These are phyloP conservation scores for Pygocentrus nattereri DNA, from an alignment of 2,797 vertebrate species.

Conservation along the genomic window DNA sequence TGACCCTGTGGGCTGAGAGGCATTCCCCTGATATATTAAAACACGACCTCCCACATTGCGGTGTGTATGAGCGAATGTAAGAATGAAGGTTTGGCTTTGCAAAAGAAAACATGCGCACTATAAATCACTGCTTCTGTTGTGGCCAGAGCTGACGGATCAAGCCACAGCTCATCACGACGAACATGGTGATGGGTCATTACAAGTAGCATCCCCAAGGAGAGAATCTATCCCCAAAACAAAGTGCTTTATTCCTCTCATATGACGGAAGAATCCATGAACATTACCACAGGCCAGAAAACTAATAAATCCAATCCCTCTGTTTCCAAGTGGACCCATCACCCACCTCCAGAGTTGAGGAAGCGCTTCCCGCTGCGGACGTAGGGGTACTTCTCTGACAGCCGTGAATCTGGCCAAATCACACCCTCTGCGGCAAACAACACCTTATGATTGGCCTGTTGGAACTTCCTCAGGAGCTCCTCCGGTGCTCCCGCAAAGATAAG, in stretches of 20 bases:
- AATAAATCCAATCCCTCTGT: conserved; percentile 6
- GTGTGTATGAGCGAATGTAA: not conserved
- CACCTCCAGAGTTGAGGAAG: conserved; percentile 97
- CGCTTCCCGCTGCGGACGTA: conserved; percentile 90
- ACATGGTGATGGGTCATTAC: not conserved
- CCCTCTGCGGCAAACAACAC: conserved; percentile 93
- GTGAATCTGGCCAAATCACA: conserved; percentile 93
- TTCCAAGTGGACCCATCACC: conserved; percentile 56
- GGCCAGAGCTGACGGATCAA: too few relatives aligned
- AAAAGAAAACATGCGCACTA: not conserved
- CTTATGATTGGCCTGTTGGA: conserved; percentile 90
- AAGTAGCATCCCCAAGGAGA: not conserved
- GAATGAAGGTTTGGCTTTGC: not conserved
- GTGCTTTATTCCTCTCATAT: not conserved
- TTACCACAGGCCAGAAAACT: not conserved
- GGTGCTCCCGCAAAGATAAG: conserved; percentile 93
- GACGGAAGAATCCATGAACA: not conserved
- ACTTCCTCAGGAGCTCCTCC: conserved; percentile 93
- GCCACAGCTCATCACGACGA: not conserved
- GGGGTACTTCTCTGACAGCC: conserved; percentile 91
- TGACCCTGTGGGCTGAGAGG: conserved; percentile 19
- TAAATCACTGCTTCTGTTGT: not conserved
- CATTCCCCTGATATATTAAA: not conserved
- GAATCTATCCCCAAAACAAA: not conserved
- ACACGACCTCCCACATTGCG: conserved; percentile 17